Conservation (phyloP, 2,113 vertebrate genomes). For the Himantopus leucocephalus region DNA sequence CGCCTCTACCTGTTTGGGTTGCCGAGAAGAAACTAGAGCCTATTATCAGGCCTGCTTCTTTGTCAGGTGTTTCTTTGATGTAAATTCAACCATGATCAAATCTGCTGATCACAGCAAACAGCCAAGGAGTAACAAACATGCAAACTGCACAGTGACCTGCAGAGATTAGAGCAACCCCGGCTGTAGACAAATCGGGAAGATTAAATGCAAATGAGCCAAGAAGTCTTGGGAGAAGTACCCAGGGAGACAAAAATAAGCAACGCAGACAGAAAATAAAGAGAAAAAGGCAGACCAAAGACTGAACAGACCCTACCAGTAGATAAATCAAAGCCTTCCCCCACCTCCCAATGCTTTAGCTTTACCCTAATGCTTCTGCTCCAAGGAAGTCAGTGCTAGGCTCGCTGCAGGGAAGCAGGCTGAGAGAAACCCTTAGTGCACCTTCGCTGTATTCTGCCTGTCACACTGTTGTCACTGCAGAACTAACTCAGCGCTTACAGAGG, state of each 20-base stretch:
- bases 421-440: neutral
- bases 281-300: neutral
- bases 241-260: neutral
- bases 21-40: conserved; percentile 17
- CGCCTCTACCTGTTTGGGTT: neutral
- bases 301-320: neutral
- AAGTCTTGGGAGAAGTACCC: neutral
- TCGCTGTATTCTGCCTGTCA: neutral
- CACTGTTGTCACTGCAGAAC: neutral
- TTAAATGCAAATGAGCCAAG: neutral
- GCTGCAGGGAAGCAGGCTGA: neutral
- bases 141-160: conserved; percentile 1
- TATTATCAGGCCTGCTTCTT: neutral
- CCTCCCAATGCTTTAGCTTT: neutral
- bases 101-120: conserved; percentile 26
- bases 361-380: neutral
- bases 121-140: neutral
- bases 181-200: neutral
- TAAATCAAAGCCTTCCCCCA: neutral
- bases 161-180: neutral
- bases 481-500: neutral
- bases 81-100: neutral
- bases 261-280: neutral
- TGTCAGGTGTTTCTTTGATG: conserved; percentile 45
- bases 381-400: neutral